Evolutionary conservation across 2,113 vertebrate species (phyloP).

Genomic region (Malurus elegans): DNA sequence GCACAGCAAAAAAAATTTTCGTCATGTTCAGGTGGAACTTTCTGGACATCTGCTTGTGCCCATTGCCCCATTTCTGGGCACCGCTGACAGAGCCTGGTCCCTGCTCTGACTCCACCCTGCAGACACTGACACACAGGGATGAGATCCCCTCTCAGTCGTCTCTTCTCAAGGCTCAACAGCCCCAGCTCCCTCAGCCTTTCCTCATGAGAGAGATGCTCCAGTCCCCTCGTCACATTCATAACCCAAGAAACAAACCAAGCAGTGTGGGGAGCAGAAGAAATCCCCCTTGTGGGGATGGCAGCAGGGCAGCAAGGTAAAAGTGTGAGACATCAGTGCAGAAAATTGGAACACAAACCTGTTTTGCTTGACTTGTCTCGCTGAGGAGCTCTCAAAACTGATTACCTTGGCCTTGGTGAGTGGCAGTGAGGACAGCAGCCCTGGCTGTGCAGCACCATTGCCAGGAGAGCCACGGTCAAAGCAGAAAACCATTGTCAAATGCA

Average conservation of each 20-base stretch:
- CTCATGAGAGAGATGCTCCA: neutral
- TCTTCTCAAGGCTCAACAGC: neutral
- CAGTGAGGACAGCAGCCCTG: neutral
- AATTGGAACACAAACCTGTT: neutral
- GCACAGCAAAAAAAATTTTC: neutral
- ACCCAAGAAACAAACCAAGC: neutral
- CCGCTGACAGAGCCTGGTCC: neutral
- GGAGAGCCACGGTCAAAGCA: neutral
- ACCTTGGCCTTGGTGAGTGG: neutral
- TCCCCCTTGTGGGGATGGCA: accelerated
- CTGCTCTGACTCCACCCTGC: neutral
- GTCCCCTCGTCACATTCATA: neutral
- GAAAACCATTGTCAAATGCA: neutral
- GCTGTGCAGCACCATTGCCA: neutral
- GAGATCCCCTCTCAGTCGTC: neutral
- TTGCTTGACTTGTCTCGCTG: neutral
- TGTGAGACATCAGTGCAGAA: neutral
- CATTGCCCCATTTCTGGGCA: neutral
- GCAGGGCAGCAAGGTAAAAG: neutral
- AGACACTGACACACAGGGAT: accelerated
- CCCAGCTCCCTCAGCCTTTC: neutral
- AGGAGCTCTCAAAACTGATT: neutral
- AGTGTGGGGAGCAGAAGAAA: neutral
- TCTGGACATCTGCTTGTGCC: accelerated
- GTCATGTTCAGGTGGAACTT: neutral